A percentile compares a stretch with the other conserved stretches of the same genome.
Evolutionary conservation across 2,113 vertebrate species (phyloP).

Genomic region (Montifringilla adamsi): DNA sequence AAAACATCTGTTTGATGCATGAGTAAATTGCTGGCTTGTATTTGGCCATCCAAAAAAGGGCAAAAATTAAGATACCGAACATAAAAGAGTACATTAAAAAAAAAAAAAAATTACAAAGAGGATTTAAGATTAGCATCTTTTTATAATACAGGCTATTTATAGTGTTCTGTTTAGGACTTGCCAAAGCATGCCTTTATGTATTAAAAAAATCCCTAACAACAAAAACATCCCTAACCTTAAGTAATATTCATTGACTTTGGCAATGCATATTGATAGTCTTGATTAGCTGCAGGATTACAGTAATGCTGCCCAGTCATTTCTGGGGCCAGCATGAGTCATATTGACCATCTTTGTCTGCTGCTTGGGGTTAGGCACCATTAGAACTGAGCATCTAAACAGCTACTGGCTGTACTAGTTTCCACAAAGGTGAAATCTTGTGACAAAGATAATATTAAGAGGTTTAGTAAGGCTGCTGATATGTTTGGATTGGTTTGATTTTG

Average conservation of each 20-base stretch:
- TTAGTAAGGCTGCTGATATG: not conserved
- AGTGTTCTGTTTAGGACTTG: constrained; percentile 46
- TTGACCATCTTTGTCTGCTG: not conserved
- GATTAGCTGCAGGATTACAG: constrained; percentile 47
- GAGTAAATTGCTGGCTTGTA: constrained; percentile 63
- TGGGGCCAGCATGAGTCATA: not conserved
- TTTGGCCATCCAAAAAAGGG: constrained; percentile 64
- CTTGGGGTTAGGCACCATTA: not conserved
- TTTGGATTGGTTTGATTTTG: constrained; percentile 26
- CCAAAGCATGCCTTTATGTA: constrained; percentile 31
- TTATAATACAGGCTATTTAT: constrained; percentile 53
- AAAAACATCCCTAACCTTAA: not conserved
- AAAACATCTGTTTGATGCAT: constrained; percentile 73
- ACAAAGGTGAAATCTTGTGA: not conserved
- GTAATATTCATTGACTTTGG: constrained; percentile 39
- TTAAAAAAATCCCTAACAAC: not conserved
- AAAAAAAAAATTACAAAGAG: constrained; percentile 60
- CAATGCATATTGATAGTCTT: constrained; percentile 30
- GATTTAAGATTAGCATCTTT: constrained; percentile 66
- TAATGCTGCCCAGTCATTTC: constrained; percentile 13
- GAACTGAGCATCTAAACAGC: not conserved
- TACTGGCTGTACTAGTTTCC: not conserved
- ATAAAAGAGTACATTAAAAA: constrained; percentile 67
- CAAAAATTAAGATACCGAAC: constrained; percentile 63
- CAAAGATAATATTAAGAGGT: not conserved